Evolutionary conservation across 2,888 invertebrate species (phyloP).

Genomic region (Yponomeuta cagnagella): DNA sequence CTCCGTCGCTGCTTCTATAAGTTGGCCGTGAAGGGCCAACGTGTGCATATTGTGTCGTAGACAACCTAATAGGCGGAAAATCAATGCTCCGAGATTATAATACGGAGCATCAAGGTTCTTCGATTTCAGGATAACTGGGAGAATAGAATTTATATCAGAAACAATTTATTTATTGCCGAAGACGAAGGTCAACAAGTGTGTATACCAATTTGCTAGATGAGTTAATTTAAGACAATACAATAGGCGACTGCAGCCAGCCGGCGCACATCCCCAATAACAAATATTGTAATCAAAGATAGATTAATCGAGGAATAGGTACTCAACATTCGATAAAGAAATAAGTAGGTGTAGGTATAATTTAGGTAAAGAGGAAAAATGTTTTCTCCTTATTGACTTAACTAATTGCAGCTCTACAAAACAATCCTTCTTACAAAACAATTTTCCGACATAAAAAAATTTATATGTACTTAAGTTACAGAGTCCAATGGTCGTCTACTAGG

Average conservation of each 20-base stretch:
- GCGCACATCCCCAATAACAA: not conserved
- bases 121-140: constrained; percentile 4
- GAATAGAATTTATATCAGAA: constrained; percentile 38
- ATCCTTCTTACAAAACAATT: no score
- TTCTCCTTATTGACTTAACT: no score
- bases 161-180: constrained; percentile 32
- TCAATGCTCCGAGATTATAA: constrained; percentile 18
- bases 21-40: no score
- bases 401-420: no score
- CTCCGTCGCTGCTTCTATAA: no score
- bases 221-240: constrained; percentile 37
- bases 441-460: no score
- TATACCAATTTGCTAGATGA: constrained; percentile 56
- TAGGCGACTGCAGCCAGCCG: not conserved
- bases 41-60: no score
- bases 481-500: not conserved
- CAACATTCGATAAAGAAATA: no score
- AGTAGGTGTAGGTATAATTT: no score
- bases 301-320: no score
- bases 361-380: no score
- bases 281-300: no score
- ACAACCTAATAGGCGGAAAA: constrained; percentile 23
- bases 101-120: constrained; percentile 14
- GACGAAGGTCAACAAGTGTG: constrained; percentile 56
- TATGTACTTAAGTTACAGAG: not conserved